Evolutionary conservation across 2,113 vertebrate genomes (phyloP), one percentile per base, ranked within the genome.

Genomic region (Thunnus thynnus): DNA sequence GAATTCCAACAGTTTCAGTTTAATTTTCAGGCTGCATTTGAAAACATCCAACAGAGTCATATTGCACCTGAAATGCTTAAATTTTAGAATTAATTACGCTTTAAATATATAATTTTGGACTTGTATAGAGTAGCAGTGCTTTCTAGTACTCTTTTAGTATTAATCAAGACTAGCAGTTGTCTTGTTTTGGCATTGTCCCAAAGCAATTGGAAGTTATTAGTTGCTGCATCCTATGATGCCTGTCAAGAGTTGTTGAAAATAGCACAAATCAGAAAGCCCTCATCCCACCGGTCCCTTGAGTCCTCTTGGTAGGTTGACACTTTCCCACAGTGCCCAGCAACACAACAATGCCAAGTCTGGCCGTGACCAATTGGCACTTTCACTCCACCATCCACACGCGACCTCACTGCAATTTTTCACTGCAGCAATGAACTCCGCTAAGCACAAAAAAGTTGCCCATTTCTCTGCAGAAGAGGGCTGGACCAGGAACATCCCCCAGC

Each of bases 401-500:
- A 99, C 97, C 97, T 96, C 96, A 91, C 95, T 92, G 96, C 91
- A 95, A 97, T 98, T 98, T 98, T 98, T 98, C 97, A 97, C 97
- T 94, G 93, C 94, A 95, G 95, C 91, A 96, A 97, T 97, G 96
- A 97, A 98, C 96, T 97, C 97, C 93, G 63, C 77, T 78, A 10
- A 84, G 87, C 84, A 89, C 90, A 92, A 91, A 92, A 90, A 85
- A 61, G 69, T 61, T 62, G 25, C 69, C 88, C 94, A 93, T 94
- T 94, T 83, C 90, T 93, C 80, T 74, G 88, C 85, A 89, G 89
- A 78, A 96, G 85, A 83, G 95, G 88, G 95, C 80, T 88, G 95
- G 92, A 90, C 95, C 92, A 75, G 93, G 90, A 92, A 92, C 92
- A 91, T 72, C 91, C 92, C 90, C 84, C 71, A 46, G 77, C 82